Evolutionary conservation across 2,888 invertebrate species (phyloP), one percentile per base, ranked within the genome.

Genomic region (Luperina testacea): DNA sequence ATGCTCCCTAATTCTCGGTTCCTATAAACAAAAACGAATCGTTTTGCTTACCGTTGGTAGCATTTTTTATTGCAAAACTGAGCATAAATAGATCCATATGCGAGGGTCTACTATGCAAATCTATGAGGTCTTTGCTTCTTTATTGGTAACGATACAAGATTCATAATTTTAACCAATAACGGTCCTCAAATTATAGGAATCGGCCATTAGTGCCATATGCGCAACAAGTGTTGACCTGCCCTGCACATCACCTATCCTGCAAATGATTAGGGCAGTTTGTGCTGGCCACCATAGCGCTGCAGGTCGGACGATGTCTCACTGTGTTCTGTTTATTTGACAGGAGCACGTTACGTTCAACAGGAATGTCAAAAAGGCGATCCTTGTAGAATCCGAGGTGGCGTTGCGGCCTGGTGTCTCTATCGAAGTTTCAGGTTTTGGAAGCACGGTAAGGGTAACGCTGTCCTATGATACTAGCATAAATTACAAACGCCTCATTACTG

Each of bases 351-450:
- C 9, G 4, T 94, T 96, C 70, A 81, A 85, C n/a, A 4, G 0
- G 0, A 0, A 80, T 78, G 93, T 94, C 24, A 90, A 92, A 78
- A 96, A 95, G 86, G 88, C 90, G 8, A 42, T 93, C 6, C 38
- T 95, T 4, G 80, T 93, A 2, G 92, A 93, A 13, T 83, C 94
- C 0, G 93, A 93, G 0, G 83, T 86, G 0, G 88, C 89, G 8
- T 27, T 95, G n/a, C 85, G 87, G 11, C 67, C 81, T 6, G 92
- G 91, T 17, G 82, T 87, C 38, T 42, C 79, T 0, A 48, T 96
- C 1, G 80, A 87, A 20, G 94, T 94, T 0, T 90, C 94, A 3
- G 95, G 96, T 4, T 96, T 93, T 93, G 95, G 93, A 27, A 90
- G 92, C 72, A 78, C 89, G 83, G 95, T 95, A 88, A 88, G 90